A percentile compares a stretch with the other conserved stretches of the same genome.
Evolutionary conservation across 2,888 invertebrate species (phyloP).

Genomic region (Strigamia maritima): DNA sequence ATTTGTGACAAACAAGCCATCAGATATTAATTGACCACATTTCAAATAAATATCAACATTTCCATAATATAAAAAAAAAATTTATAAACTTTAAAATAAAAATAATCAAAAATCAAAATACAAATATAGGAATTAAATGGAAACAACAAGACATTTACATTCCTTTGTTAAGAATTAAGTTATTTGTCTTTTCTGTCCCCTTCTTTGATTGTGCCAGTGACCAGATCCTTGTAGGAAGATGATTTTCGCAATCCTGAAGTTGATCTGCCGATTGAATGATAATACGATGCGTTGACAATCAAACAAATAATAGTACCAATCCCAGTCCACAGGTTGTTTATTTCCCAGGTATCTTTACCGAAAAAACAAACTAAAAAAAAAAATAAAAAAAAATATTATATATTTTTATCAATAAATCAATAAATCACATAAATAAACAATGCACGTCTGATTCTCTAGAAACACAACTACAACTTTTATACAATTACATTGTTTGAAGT

Average conservation of each 20-base stretch:
- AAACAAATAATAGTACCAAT: slow-evolving; percentile 19
- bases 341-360: not conserved
- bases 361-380: not conserved
- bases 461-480: too few relatives aligned
- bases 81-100: not conserved
- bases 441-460: too few relatives aligned
- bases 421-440: too few relatives aligned
- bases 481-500: too few relatives aligned
- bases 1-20: not conserved
- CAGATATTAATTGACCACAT: not conserved
- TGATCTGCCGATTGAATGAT: slow-evolving; percentile 44
- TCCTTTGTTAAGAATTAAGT: not conserved
- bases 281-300: slow-evolving; percentile 42
- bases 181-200: not conserved
- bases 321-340: not conserved
- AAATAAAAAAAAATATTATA: not conserved
- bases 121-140: not conserved
- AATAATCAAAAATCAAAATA: not conserved
- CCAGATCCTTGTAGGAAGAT: slow-evolving; percentile 44
- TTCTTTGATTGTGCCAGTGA: slow-evolving; percentile 20
- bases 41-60: not conserved
- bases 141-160: not conserved
- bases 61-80: not conserved
- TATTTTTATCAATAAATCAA: too few relatives aligned
- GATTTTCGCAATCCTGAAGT: slow-evolving; percentile 44